These are phyloP conservation scores for Sarotherodon lohbergeri DNA, from an alignment of 2,113 vertebrate species.

Conservation along the genomic window DNA sequence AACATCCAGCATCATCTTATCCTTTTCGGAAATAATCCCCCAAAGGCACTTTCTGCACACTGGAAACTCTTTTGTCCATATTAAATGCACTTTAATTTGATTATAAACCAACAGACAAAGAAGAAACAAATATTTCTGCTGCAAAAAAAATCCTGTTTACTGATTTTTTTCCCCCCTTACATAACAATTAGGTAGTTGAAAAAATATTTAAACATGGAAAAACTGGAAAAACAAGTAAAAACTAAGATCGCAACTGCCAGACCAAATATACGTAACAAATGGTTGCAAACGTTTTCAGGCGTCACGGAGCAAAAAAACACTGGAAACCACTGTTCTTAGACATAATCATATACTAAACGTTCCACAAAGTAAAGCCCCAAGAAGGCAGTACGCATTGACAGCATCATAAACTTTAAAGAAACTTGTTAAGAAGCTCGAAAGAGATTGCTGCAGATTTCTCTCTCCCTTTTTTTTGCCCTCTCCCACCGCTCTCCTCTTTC, in stretches of 20 bases:
- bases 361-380: background rate
- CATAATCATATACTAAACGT: background rate
- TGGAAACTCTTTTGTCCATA: background rate
- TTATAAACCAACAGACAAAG: background rate
- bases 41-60: background rate
- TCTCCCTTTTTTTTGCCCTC: background rate
- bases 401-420: constrained; percentile 34
- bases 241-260: background rate
- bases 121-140: background rate
- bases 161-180: rapidly evolving
- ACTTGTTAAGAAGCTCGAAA: constrained; percentile 28
- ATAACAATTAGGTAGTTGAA: background rate
- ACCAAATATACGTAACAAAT: background rate
- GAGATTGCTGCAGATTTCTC: constrained; percentile 41
- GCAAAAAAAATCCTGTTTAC: background rate
- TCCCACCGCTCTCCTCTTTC: constrained; percentile 16
- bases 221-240: background rate
- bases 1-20: background rate
- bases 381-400: background rate
- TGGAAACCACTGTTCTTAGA: background rate
- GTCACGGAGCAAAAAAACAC: background rate
- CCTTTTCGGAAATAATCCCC: background rate
- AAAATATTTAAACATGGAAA: background rate
- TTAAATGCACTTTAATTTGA: background rate
- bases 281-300: background rate